Percentiles rank a stretch among this genome's conserved stretches.
phyloP scores from a whole-genome alignment of 2,113 vertebrate species.

The Carollia perspicillata region DNA sequence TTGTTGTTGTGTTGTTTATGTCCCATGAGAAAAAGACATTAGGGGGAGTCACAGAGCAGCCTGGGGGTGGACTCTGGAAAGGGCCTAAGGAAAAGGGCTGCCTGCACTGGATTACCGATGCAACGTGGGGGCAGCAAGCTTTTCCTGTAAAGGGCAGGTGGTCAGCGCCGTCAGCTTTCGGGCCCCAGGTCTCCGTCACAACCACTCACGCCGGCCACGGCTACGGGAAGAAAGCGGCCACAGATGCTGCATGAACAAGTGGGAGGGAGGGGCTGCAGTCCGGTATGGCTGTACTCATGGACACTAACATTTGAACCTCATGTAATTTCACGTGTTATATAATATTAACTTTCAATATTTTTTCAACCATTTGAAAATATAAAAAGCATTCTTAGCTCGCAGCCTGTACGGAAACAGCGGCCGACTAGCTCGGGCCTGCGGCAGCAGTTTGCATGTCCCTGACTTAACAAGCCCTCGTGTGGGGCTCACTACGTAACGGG shows the following conservation, averaged over 20 bases:
- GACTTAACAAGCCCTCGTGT: not conserved
- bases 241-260: not conserved
- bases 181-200: not conserved
- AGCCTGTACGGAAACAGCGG: not conserved
- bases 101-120: not conserved
- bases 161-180: not conserved
- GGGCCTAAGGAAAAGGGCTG: not conserved
- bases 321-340: not conserved
- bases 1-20: not conserved
- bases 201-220: rapidly evolving
- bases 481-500: not conserved
- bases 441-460: not conserved
- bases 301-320: not conserved
- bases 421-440: rapidly evolving
- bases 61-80: not conserved
- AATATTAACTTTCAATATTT: not conserved
- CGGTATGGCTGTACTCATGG: no score
- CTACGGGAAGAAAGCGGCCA: not conserved
- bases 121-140: no score
- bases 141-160: not conserved
- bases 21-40: not conserved
- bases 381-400: not conserved
- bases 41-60: not conserved
- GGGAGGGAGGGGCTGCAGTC: not conserved
- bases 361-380: not conserved